Evolutionary conservation across 2,888 invertebrate species (phyloP).

Genomic region (Anthoptus insignis): DNA sequence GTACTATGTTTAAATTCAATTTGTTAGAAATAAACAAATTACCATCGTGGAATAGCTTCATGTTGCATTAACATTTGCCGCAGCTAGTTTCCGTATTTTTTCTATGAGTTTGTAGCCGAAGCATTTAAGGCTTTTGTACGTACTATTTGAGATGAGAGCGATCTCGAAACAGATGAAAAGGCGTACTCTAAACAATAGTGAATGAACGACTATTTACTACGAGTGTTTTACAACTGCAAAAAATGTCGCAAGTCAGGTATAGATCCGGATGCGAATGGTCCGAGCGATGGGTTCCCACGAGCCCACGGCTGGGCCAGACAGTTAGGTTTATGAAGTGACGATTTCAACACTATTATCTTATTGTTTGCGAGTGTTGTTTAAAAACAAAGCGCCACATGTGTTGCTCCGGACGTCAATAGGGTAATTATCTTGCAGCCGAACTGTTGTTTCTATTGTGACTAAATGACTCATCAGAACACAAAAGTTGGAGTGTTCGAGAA

Average conservation of each 20-base stretch:
- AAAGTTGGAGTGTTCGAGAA: too few species aligned
- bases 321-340: constrained; percentile 75
- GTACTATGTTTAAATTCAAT: too few species aligned
- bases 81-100: background rate
- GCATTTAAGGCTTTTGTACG: background rate
- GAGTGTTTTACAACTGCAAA: constrained; percentile 78
- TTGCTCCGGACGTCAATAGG: constrained; percentile 51
- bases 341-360: constrained; percentile 65
- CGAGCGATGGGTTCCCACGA: constrained; percentile 73
- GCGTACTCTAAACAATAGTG: constrained; percentile 64
- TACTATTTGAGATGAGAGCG: background rate
- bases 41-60: too few species aligned
- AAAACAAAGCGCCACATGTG: constrained; percentile 77
- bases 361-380: constrained; percentile 56
- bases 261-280: constrained; percentile 79
- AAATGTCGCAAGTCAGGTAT: constrained; percentile 74
- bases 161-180: constrained; percentile 54
- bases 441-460: background rate
- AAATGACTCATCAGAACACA: too few species aligned
- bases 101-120: background rate
- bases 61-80: too few species aligned
- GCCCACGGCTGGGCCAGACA: constrained; percentile 74
- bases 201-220: constrained; percentile 71
- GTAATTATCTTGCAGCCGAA: constrained; percentile 3
- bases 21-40: too few species aligned